A percentile compares a stretch with the other conserved stretches of the same genome.
phyloP scores from a whole-genome alignment of 1,140 invertebrate species.

The Parasteatoda tepidariorum region DNA sequence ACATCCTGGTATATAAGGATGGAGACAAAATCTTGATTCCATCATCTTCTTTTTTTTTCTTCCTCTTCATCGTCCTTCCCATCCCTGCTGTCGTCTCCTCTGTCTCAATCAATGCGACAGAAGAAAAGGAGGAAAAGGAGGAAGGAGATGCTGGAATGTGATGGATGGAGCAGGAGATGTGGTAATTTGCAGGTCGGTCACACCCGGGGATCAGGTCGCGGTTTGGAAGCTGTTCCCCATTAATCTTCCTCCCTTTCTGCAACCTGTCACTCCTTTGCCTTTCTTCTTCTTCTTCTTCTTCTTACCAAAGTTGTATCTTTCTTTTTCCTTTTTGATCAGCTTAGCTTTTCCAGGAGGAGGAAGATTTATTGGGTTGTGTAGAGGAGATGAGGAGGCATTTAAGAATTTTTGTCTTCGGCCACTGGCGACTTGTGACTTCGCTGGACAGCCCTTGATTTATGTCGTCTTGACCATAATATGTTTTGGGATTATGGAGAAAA shows the following conservation, averaged over 20 bases:
- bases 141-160: conserved; percentile 9
- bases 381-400: background rate
- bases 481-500: too few relatives aligned
- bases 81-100: background rate
- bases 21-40: background rate
- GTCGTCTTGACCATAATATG: background rate
- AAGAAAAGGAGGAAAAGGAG: background rate
- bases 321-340: conserved; percentile 19
- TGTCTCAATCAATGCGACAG: conserved; percentile 31
- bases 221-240: conserved; percentile 58
- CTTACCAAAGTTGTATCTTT: background rate
- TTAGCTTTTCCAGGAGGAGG: background rate
- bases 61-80: too few relatives aligned
- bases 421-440: background rate
- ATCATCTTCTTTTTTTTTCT: background rate
- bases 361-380: conserved; percentile 37
- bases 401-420: background rate
- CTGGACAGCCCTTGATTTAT: background rate
- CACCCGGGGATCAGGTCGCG: conserved; percentile 58
- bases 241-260: conserved; percentile 58
- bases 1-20: background rate
- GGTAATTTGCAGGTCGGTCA: conserved; percentile 60
- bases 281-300: background rate
- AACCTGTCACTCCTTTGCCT: conserved; percentile 42
- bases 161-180: conserved; percentile 58